Evolutionary conservation across 2,113 vertebrate genomes (phyloP).

Genomic region (Balaenoptera acutorostrata): DNA sequence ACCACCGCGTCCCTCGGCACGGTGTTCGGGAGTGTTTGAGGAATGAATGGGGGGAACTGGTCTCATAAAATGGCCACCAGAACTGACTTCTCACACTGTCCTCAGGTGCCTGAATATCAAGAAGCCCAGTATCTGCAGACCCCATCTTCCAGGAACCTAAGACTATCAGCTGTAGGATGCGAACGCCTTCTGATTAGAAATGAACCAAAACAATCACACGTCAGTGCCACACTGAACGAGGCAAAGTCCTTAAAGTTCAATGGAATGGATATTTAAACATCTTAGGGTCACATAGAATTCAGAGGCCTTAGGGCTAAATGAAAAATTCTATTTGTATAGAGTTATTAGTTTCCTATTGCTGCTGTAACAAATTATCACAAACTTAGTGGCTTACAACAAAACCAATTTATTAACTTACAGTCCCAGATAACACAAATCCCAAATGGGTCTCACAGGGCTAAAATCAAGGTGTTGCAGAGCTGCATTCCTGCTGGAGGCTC

Average conservation of each 20-base stretch:
- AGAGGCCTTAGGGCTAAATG: not conserved
- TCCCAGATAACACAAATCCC: not conserved
- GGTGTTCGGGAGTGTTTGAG: not conserved
- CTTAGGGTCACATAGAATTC: not conserved
- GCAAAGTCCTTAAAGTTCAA: not conserved
- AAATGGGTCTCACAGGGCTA: not conserved
- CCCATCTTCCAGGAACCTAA: not conserved
- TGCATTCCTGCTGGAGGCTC: not conserved
- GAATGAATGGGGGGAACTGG: not conserved
- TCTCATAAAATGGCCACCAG: not conserved
- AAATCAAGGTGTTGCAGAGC: not conserved
- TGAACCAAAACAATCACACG: fast-evolving
- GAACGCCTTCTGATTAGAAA: not conserved
- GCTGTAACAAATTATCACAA: not conserved
- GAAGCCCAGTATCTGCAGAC: not conserved
- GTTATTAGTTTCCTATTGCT: not conserved
- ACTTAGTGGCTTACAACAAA: not conserved
- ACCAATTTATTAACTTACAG: not conserved
- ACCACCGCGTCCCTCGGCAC: not conserved
- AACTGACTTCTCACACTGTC: not conserved
- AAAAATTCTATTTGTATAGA: not conserved
- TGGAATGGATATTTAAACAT: not conserved
- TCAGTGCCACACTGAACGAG: not conserved
- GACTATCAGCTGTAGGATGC: not conserved
- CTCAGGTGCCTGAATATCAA: not conserved